A percentile compares a stretch with the other conserved stretches of the same genome.
Evolutionary conservation across 1,140 invertebrate species (phyloP).

Genomic region (Eciton burchellii): DNA sequence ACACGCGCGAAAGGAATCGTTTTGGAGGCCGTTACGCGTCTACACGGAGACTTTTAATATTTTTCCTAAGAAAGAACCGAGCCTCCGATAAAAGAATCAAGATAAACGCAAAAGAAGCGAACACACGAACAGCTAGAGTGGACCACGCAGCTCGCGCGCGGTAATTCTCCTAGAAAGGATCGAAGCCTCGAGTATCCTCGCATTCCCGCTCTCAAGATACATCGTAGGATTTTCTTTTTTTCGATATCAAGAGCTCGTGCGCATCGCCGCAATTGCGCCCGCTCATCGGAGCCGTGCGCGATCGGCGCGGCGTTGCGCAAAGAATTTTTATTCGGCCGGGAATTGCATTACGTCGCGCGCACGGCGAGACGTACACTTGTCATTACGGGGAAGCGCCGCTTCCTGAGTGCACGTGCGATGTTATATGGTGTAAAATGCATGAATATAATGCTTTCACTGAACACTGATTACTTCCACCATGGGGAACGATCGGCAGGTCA

Average conservation of each 20-base stretch:
- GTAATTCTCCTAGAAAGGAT: not conserved
- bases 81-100: too few species aligned
- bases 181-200: too few species aligned
- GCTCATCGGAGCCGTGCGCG: not conserved
- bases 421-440: conserved; percentile 40
- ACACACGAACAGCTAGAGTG: not conserved
- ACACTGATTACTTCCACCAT: conserved; percentile 47
- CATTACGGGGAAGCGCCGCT: conserved; percentile 20
- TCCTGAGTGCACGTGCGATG: not conserved
- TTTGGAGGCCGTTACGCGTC: not conserved
- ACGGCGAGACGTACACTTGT: conserved; percentile 11
- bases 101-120: too few species aligned
- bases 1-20: not conserved
- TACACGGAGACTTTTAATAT: conserved; percentile 1
- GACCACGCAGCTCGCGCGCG: not conserved
- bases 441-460: conserved; percentile 63
- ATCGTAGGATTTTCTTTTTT: not conserved
- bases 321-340: conserved; percentile 4
- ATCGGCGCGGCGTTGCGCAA: conserved; percentile 18
- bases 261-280: not conserved
- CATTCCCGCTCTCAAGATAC: not conserved
- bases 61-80: not conserved
- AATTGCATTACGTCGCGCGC: conserved; percentile 31
- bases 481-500: conserved; percentile 52
- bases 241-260: not conserved